A percentile compares a stretch with the other conserved stretches of the same genome.
Evolutionary conservation across 2,797 vertebrate genomes (phyloP).

Genomic region (Propithecus deckenii): DNA sequence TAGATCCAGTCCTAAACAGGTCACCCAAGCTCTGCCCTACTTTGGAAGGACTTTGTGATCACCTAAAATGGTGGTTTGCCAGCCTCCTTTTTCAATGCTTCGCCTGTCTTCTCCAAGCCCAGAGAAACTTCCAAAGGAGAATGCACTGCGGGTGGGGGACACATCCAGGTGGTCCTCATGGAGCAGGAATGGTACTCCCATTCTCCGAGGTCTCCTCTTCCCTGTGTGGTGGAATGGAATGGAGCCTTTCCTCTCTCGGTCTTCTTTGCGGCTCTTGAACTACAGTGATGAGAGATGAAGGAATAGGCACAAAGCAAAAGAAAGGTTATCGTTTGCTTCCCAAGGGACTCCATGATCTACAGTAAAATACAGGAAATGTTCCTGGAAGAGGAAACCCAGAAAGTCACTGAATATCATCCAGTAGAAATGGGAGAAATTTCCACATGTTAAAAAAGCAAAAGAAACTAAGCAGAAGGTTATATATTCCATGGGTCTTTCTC

Average conservation of each 20-base stretch:
- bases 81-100: slow-evolving; percentile 93
- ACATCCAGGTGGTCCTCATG: slow-evolving; percentile 98
- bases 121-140: slow-evolving; percentile 98
- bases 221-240: slow-evolving; percentile 96
- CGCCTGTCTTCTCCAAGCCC: slow-evolving; percentile 96
- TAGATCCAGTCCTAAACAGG: background rate
- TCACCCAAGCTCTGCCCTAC: background rate
- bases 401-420: background rate
- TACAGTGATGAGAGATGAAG: slow-evolving; percentile 71
- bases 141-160: slow-evolving; percentile 97
- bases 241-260: slow-evolving; percentile 97
- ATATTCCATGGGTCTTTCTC: background rate
- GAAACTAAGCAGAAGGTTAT: background rate
- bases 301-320: background rate
- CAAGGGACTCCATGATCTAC: too few relatives aligned
- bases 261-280: slow-evolving; percentile 98
- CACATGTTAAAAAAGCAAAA: background rate
- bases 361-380: background rate
- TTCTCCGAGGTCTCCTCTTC: slow-evolving; percentile 95
- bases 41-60: slow-evolving; percentile 44
- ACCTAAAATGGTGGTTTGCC: slow-evolving; percentile 99
- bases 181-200: slow-evolving; percentile 96
- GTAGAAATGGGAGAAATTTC: background rate
- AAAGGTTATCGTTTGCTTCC: background rate
- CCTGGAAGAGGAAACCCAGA: background rate